These are phyloP conservation scores for Amblyteles armatorius DNA, from an alignment of 2,888 invertebrate species.

Conservation along the genomic window DNA sequence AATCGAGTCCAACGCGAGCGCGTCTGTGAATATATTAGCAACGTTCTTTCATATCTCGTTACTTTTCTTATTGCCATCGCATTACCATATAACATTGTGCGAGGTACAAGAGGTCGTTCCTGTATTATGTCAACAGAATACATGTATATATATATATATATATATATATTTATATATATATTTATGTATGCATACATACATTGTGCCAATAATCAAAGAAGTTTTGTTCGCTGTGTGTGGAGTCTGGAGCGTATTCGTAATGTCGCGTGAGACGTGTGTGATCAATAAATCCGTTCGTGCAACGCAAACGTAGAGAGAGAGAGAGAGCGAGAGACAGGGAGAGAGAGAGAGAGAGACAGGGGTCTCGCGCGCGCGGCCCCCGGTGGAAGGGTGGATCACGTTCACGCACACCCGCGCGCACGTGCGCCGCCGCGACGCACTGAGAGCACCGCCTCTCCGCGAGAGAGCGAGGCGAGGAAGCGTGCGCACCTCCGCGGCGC, in stretches of 20 bases:
- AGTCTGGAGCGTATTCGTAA: conserved; percentile 70
- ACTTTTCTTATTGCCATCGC: neutral
- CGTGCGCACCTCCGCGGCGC: conserved; percentile 21
- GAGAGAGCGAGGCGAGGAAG: conserved; percentile 8
- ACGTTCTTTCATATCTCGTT: neutral
- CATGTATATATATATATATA: neutral
- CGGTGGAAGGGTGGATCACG: conserved; percentile 51
- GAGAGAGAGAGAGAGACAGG: conserved; percentile 22
- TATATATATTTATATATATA: too few species aligned
- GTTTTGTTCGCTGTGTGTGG: conserved; percentile 3
- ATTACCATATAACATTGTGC: conserved; percentile 24
- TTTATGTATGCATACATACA: neutral
- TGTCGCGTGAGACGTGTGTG: conserved; percentile 80
- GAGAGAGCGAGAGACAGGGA: neutral
- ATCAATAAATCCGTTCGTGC: conserved; percentile 83
- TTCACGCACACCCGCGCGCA: conserved; percentile 70
- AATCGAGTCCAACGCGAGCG: conserved; percentile 19
- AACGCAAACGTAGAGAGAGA: conserved; percentile 69
- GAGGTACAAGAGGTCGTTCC: neutral
- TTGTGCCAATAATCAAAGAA: conserved; percentile 7
- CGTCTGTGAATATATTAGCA: neutral
- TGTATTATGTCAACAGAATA: neutral
- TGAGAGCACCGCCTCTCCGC: conserved; percentile 28
- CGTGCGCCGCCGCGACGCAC: conserved; percentile 67
- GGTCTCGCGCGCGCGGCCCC: conserved; percentile 15